Percentiles rank a stretch among this genome's conserved stretches.
These are phyloP conservation scores for Eumerus sabulonum DNA, from an alignment of 2,888 invertebrate genomes.

Conservation along the genomic window DNA sequence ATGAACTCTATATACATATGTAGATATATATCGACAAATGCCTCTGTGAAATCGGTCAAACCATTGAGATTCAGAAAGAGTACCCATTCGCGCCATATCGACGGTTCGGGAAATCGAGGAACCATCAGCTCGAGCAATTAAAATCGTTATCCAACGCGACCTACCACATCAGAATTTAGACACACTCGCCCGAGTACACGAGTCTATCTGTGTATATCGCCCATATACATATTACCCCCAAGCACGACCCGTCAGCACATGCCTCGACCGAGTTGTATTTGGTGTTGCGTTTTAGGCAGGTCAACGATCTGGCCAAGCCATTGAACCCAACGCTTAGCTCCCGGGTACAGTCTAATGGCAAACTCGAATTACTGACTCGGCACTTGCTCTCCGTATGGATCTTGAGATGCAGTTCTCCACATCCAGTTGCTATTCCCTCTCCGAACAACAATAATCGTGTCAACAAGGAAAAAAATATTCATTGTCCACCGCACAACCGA, in stretches of 20 bases:
- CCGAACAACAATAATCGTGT: no score
- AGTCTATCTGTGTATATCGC: conserved; percentile 18
- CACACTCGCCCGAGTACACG: conserved; percentile 17
- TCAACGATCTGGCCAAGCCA: conserved; percentile 53
- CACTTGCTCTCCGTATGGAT: conserved; percentile 38
- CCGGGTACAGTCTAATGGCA: conserved; percentile 48
- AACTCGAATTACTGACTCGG: conserved; percentile 9
- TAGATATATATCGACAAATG: no score
- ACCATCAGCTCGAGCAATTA: conserved; percentile 42
- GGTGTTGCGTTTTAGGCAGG: conserved; percentile 33
- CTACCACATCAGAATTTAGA: conserved; percentile 63
- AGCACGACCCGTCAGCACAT: conserved; percentile 31
- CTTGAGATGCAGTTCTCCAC: conserved; percentile 35
- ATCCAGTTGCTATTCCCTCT: neutral
- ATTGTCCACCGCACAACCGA: conserved; percentile 3
- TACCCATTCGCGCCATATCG: no score
- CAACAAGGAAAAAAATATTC: neutral
- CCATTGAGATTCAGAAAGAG: no score
- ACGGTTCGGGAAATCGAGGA: no score
- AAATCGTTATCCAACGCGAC: conserved; percentile 60
- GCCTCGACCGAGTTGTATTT: conserved; percentile 57
- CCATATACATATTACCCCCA: conserved; percentile 23
- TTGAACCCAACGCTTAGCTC: conserved; percentile 29
- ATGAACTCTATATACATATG: conserved; percentile 29
- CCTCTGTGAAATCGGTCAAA: no score